Evolutionary conservation across 2,113 vertebrate species (phyloP).

Genomic region (Nibea coibor): DNA sequence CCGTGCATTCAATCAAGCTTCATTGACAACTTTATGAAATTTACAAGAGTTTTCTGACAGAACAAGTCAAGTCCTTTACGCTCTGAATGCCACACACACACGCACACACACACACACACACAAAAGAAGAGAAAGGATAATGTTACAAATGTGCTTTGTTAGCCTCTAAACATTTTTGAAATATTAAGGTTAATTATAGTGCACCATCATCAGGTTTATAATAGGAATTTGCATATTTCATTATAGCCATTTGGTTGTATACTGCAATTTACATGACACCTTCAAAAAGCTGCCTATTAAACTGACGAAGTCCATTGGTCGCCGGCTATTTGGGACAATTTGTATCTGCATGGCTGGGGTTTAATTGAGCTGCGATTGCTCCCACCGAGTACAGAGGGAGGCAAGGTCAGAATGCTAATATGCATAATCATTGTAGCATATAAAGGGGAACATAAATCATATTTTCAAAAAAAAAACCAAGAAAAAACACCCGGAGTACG

Average conservation of each 20-base stretch:
- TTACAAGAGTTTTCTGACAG: constrained; percentile 46
- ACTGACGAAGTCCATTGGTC: constrained; percentile 54
- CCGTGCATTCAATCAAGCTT: constrained; percentile 22
- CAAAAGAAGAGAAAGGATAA: neutral
- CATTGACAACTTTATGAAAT: constrained; percentile 42
- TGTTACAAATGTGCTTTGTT: constrained; percentile 35
- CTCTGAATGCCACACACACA: constrained; percentile 11
- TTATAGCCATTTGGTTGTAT: constrained; percentile 72
- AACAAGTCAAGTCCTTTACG: constrained; percentile 47
- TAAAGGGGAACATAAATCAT: constrained; percentile 71
- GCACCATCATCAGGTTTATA: constrained; percentile 62
- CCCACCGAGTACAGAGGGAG: constrained; percentile 48
- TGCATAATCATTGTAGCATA: constrained; percentile 57
- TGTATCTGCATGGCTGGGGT: constrained; percentile 61
- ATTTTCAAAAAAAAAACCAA: constrained; percentile 23
- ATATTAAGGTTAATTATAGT: constrained; percentile 74
- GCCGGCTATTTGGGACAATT: constrained; percentile 65
- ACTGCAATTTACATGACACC: constrained; percentile 71
- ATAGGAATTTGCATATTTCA: constrained; percentile 78
- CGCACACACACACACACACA: neutral
- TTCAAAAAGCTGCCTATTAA: constrained; percentile 63
- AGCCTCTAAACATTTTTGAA: constrained; percentile 59
- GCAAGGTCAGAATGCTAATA: constrained; percentile 71
- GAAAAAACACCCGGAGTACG: constrained; percentile 30
- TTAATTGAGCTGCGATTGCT: constrained; percentile 78